Percentiles rank a stretch among this genome's conserved stretches.
These are phyloP conservation scores for Suricata suricatta DNA, from an alignment of 2,113 vertebrate genomes.

Conservation along the genomic window DNA sequence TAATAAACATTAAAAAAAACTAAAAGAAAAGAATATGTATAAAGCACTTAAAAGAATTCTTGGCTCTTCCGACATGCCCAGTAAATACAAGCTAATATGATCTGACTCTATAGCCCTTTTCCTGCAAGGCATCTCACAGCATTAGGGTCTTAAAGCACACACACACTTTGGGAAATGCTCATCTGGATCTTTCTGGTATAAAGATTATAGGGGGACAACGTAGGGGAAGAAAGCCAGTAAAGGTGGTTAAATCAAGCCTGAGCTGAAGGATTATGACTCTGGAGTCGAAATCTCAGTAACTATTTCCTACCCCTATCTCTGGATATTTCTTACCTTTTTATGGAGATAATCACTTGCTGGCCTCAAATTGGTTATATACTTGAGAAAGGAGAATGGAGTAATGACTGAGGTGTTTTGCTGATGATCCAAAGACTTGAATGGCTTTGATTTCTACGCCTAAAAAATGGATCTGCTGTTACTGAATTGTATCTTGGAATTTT, in stretches of 20 bases:
- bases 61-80: neutral
- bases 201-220: neutral
- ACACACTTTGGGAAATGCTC: neutral
- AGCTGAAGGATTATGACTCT: neutral
- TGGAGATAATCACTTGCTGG: neutral
- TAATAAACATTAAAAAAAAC: too few species aligned
- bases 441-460: constrained; percentile 35
- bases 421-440: neutral
- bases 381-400: neutral
- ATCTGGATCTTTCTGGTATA: neutral
- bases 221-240: neutral
- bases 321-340: neutral
- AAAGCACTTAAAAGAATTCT: neutral
- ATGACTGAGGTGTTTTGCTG: neutral
- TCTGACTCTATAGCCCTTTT: neutral
- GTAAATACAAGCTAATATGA: neutral
- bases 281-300: neutral
- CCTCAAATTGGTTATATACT: neutral
- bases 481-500: constrained; percentile 39
- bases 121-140: neutral
- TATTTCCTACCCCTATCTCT: neutral
- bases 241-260: neutral
- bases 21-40: too few species aligned
- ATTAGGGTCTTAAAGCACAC: neutral
- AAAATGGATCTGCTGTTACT: neutral